Base-by-base conservation (phyloP, 1,140 invertebrate species). In the Diorhabda sublineata region DNA sequence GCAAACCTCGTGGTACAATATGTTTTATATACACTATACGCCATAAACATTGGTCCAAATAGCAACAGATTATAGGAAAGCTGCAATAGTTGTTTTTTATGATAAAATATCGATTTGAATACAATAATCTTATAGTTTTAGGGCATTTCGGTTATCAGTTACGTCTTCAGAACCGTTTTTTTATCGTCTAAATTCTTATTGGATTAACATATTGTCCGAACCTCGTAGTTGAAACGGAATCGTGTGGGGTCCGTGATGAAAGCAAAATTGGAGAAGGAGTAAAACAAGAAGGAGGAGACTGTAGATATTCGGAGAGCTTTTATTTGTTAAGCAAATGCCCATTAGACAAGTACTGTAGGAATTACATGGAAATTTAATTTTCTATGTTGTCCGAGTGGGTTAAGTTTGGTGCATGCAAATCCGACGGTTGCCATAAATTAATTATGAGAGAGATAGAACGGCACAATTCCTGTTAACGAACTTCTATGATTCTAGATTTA, bases 341-440 rank as follows among this genome's bases (percentile, higher is more conserved):
- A 69, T 71, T 69, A 69, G 64, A 58, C 69, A 69, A 69, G 65
- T 66, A 69, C 60, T 71, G 67, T 69, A 69, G 64, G 63, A 71
- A 64, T 64, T 68, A 68, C 70, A 62, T 67, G 67, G 71, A 73
- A 78, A 78, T 78, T 78, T 75, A 78, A 76, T 76, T 52, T 78
- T 78, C 71, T 64, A 66, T 78, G 76, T 78, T 78, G 76, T 78
- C 76, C 76, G 76, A 78, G 74, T 70, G 73, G 75, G 75, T 78
- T 78, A 76, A 78, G 76, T 74, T 75, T 70, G 67, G 71, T 73
- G 75, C 74, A 78, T 78, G 75, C 74, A 78, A 78, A 78, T 78
- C 74, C 74, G 69, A 61, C 64, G 70, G 69, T 71, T 67, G 67
- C 74, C 69, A 71, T 78, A 78, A 78, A 78, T 77, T 78, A 78